phyloP scores from a whole-genome alignment of 1,140 invertebrate species.

The Ctenoplectra terminalis region DNA sequence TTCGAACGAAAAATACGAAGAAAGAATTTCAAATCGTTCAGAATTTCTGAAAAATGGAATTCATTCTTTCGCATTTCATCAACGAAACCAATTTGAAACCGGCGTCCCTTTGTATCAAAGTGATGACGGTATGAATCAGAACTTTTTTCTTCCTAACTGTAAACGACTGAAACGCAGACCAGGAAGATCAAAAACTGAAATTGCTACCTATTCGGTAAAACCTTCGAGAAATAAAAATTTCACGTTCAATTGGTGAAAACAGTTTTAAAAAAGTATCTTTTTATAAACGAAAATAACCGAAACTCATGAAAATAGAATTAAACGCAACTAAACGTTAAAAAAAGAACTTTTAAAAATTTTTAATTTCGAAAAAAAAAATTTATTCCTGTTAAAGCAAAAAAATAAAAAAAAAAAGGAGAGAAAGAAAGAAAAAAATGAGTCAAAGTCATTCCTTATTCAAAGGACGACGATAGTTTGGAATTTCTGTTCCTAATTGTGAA shows the following conservation, averaged over 20 bases:
- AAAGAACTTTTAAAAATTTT: not conserved
- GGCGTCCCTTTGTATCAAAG: not conserved
- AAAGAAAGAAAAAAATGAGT: not conserved
- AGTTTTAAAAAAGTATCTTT: not conserved
- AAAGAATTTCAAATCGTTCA: not conserved
- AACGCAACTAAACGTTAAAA: not conserved
- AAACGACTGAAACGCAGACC: not conserved
- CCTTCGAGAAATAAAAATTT: not conserved
- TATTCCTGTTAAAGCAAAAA: not conserved
- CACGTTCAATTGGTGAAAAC: not conserved
- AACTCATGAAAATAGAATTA: not conserved
- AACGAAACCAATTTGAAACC: not conserved
- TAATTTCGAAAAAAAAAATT: not conserved
- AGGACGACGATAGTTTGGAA: not conserved
- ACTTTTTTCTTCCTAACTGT: not conserved
- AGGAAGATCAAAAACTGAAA: not conserved
- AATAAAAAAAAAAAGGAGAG: not conserved
- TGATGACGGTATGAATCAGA: not conserved
- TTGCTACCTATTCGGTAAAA: not conserved
- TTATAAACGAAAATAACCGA: not conserved
- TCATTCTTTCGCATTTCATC: not conserved
- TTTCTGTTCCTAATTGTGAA: conserved; percentile 10
- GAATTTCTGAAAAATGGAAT: conserved; percentile 3
- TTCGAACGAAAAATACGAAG: not conserved
- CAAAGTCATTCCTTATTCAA: not conserved